Percentiles rank a stretch among this genome's conserved stretches.
These are phyloP conservation scores for Lycaon pictus DNA, from an alignment of 2,113 vertebrate genomes.

Conservation along the genomic window DNA sequence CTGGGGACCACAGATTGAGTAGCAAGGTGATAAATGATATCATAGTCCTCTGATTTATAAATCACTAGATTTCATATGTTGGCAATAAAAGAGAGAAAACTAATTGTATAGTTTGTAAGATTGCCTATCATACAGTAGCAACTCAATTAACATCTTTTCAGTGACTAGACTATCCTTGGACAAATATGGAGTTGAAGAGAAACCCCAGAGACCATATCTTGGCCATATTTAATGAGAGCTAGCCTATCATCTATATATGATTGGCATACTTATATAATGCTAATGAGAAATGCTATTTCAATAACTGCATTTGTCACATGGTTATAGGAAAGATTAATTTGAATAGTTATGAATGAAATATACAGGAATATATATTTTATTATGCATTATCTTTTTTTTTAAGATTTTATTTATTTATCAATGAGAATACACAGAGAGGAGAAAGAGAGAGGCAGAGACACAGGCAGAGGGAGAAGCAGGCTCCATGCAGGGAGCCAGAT, in stretches of 20 bases:
- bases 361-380: too few relatives aligned
- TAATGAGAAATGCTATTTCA: slow-evolving; percentile 43
- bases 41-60: background rate
- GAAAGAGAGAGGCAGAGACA: too few relatives aligned
- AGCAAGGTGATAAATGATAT: background rate
- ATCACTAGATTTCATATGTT: background rate
- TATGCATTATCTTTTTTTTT: too few relatives aligned
- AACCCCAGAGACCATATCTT: background rate
- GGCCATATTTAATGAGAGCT: background rate
- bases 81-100: background rate
- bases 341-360: background rate
- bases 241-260: background rate
- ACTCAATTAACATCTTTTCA: background rate
- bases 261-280: background rate
- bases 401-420: too few relatives aligned
- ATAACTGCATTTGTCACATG: background rate
- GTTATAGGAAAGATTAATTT: slow-evolving; percentile 39
- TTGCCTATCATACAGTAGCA: background rate
- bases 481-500: too few relatives aligned
- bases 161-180: background rate
- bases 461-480: too few relatives aligned
- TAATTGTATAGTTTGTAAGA: background rate
- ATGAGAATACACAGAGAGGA: too few relatives aligned
- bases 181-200: background rate
- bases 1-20: background rate